These are phyloP conservation scores for Ameiurus melas DNA, from an alignment of 2,113 vertebrate species.

Conservation along the genomic window DNA sequence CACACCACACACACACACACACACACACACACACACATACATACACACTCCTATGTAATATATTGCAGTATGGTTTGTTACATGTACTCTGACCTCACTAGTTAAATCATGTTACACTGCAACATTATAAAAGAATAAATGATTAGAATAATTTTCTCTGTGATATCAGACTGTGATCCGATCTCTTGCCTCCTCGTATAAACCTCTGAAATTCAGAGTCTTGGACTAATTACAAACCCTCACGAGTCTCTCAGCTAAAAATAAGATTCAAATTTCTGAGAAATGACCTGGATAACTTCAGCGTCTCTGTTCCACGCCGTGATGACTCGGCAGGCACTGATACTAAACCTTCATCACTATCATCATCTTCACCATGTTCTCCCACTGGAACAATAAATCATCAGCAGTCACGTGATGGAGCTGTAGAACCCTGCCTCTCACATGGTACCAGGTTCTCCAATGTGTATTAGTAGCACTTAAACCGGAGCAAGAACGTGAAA, in stretches of 20 bases:
- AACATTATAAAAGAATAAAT: neutral
- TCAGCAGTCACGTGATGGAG: neutral
- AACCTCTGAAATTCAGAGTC: constrained; percentile 41
- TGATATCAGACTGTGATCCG: neutral
- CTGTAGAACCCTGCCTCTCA: neutral
- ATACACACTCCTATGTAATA: neutral
- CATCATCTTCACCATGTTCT: neutral
- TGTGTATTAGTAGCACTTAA: too few relatives aligned
- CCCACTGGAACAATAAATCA: neutral
- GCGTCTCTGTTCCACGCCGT: neutral
- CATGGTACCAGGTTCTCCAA: neutral
- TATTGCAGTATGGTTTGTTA: neutral
- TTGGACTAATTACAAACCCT: constrained; percentile 71
- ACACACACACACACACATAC: constrained; percentile 35
- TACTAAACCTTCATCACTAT: neutral
- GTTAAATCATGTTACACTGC: neutral
- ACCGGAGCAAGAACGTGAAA: neutral
- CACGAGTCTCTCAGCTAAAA: constrained; percentile 62
- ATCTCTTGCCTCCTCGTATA: neutral
- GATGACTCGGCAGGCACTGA: neutral
- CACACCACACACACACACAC: constrained; percentile 19
- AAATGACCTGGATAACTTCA: constrained; percentile 66
- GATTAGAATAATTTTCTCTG: neutral
- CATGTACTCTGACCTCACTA: too few relatives aligned
- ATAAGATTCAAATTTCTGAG: constrained; percentile 68